These are phyloP conservation scores for Eustalomyia histrio DNA, from an alignment of 2,888 invertebrate genomes.

Conservation along the genomic window DNA sequence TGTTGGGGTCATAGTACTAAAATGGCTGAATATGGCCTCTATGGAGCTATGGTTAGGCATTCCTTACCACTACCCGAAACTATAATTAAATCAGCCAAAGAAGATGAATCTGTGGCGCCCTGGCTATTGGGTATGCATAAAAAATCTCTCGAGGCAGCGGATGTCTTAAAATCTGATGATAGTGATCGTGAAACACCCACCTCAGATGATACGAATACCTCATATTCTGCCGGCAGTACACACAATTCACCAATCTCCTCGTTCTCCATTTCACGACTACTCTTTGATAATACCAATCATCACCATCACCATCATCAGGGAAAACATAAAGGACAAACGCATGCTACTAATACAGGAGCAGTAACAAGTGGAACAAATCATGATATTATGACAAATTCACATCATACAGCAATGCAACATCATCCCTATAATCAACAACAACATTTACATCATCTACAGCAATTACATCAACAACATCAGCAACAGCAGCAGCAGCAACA, in stretches of 20 bases:
- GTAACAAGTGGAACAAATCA: conserved; percentile 37
- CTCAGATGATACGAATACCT: conserved; percentile 83
- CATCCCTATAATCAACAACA: conserved; percentile 76
- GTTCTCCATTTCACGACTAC: conserved; percentile 78
- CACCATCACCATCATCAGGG: conserved; percentile 66
- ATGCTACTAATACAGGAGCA: conserved; percentile 61
- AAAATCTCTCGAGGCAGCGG: conserved; percentile 98
- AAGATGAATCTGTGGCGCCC: conserved; percentile 97
- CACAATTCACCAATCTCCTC: conserved; percentile 80
- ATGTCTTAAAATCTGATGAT: conserved; percentile 91
- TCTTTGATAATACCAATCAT: conserved; percentile 75
- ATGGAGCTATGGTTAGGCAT: conserved; percentile 99
- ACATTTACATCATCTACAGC: conserved; percentile 74
- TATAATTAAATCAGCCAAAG: conserved; percentile 98
- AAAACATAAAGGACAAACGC: conserved; percentile 56
- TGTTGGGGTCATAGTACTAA: conserved; percentile 99
- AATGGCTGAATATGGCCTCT: conserved; percentile 99
- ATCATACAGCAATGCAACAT: conserved; percentile 67
- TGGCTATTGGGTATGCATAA: conserved; percentile 99
- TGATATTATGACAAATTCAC: conserved; percentile 60
- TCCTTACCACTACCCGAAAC: conserved; percentile 99
- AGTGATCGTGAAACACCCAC: conserved; percentile 84
- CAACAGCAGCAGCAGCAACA: conserved; percentile 68
- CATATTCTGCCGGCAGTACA: conserved; percentile 79
- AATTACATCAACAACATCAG: conserved; percentile 72